phyloP scores from a whole-genome alignment of 2,888 invertebrate genomes.

The Ectropis crepuscularia region DNA sequence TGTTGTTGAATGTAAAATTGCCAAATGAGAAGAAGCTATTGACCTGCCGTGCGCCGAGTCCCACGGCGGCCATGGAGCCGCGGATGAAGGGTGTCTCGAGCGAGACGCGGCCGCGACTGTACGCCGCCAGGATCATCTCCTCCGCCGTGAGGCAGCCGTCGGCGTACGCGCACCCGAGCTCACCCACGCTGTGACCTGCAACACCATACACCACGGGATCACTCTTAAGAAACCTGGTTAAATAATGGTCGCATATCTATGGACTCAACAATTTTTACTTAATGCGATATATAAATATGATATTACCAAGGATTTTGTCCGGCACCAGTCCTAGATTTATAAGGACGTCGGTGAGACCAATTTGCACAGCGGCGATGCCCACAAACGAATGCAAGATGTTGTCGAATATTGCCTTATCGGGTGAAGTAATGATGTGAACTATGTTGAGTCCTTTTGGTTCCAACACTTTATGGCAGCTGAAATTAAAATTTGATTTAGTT shows the following conservation, averaged over 20 bases:
- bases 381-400: slow-evolving; percentile 89
- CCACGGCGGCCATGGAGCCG: slow-evolving; percentile 96
- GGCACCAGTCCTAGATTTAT: slow-evolving; percentile 46
- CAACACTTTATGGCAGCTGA: slow-evolving; percentile 35
- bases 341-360: slow-evolving; percentile 65
- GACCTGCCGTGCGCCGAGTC: slow-evolving; percentile 78
- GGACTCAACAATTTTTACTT: no score
- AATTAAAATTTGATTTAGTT: slow-evolving; percentile 4
- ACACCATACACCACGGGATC: no score
- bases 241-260: no score
- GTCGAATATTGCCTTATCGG: slow-evolving; percentile 52
- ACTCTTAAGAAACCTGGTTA: no score
- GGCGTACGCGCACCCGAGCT: slow-evolving; percentile 90
- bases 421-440: slow-evolving; percentile 40
- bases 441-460: slow-evolving; percentile 40
- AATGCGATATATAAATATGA: no score
- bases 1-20: no score
- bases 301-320: slow-evolving; percentile 42
- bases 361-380: slow-evolving; percentile 88
- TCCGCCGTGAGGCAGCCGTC: no score
- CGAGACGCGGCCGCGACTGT: slow-evolving; percentile 45
- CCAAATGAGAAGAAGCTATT: no score
- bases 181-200: slow-evolving; percentile 87
- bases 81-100: slow-evolving; percentile 85
- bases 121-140: no score